Conservation (phyloP, 1,140 invertebrate species). For the Grapholita molesta region DNA sequence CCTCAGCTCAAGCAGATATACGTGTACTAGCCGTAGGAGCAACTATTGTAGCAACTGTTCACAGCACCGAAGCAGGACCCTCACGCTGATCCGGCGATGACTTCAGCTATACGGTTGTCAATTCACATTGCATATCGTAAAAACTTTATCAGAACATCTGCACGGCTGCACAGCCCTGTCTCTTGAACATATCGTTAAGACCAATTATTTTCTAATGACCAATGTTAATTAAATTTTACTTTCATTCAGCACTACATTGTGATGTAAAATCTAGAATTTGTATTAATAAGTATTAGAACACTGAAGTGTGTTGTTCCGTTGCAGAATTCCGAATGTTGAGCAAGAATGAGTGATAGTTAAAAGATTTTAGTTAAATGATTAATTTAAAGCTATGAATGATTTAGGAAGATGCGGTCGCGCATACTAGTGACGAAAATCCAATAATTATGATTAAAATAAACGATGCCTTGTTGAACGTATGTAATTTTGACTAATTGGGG, state of each 20-base stretch:
- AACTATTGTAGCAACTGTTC: conserved; percentile 34
- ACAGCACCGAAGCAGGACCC: conserved; percentile 61
- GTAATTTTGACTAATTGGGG: conserved; percentile 72
- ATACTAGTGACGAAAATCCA: conserved; percentile 78
- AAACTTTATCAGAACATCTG: conserved; percentile 51
- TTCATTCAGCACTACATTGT: conserved; percentile 71
- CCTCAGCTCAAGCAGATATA: conserved; percentile 93
- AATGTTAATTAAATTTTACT: conserved; percentile 55
- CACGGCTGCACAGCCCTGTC: conserved; percentile 48
- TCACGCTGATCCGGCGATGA: conserved; percentile 46
- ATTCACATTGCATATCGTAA: conserved; percentile 57
- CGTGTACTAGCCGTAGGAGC: conserved; percentile 83
- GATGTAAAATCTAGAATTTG: conserved; percentile 71
- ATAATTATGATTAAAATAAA: conserved; percentile 73
- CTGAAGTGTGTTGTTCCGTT: conserved; percentile 65
- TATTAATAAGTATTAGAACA: conserved; percentile 77
- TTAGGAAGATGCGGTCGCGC: conserved; percentile 78
- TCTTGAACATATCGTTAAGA: conserved; percentile 72
- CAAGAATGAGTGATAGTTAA: conserved; percentile 72
- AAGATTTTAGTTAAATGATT: conserved; percentile 74
- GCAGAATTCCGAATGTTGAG: conserved; percentile 59
- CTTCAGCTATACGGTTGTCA: conserved; percentile 58
- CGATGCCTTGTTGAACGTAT: conserved; percentile 72
- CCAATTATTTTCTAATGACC: conserved; percentile 70
- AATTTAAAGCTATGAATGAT: conserved; percentile 75